Evolutionary conservation across 2,888 invertebrate genomes (phyloP).

Genomic region (Oligia latruncula): DNA sequence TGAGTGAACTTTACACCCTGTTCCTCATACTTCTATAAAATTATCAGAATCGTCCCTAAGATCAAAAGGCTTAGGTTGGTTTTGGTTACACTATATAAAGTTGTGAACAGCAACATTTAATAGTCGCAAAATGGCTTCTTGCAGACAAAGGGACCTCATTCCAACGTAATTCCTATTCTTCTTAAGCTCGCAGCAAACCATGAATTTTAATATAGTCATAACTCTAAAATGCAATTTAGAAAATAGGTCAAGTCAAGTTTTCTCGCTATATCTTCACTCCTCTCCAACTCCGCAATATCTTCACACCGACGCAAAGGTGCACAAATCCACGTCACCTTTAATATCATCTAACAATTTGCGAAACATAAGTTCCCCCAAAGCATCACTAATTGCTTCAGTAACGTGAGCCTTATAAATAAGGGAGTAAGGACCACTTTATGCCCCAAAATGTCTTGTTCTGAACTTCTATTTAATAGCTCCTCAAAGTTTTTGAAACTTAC

Average conservation of each 20-base stretch:
- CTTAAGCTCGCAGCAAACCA: constrained; percentile 39
- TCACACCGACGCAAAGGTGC: constrained; percentile 36
- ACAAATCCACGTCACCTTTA: constrained; percentile 61
- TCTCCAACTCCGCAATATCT: constrained; percentile 37
- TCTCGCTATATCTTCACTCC: not conserved
- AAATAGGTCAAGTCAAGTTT: constrained; percentile 53
- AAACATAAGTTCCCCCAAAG: constrained; percentile 64
- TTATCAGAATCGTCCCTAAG: not conserved
- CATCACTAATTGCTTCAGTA: constrained; percentile 60
- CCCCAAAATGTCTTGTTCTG: constrained; percentile 59
- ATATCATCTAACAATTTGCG: constrained; percentile 65
- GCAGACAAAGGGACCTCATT: constrained; percentile 18
- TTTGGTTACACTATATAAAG: constrained; percentile 5
- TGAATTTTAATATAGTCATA: constrained; percentile 59
- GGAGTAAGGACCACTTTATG: constrained; percentile 58
- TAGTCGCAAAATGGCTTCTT: constrained; percentile 18
- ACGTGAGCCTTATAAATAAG: constrained; percentile 63
- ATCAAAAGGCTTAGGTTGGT: not conserved
- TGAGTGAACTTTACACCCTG: too few relatives aligned
- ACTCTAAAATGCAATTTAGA: constrained; percentile 56
- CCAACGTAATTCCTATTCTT: constrained; percentile 36
- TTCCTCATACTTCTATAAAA: not conserved
- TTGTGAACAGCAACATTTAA: constrained; percentile 8
- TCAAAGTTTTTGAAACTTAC: constrained; percentile 66
- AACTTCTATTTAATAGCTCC: constrained; percentile 67